These are phyloP conservation scores for Lutraria lutraria DNA, from an alignment of 2,888 invertebrate species.

Conservation along the genomic window DNA sequence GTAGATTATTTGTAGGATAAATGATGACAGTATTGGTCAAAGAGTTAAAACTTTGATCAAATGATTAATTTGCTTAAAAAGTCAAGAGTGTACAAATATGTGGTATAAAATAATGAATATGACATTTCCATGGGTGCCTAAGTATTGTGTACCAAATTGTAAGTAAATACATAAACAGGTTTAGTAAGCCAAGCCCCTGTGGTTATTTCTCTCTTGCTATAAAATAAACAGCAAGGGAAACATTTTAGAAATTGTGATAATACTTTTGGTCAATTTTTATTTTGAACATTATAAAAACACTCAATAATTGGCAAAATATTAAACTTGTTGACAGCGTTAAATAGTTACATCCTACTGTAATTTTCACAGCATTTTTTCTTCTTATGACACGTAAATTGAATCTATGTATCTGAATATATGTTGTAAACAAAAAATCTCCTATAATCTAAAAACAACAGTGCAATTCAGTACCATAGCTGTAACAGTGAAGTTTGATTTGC, in stretches of 20 bases:
- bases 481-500: neutral
- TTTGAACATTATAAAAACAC: constrained; percentile 1
- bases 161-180: too few species aligned
- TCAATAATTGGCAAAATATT: constrained; percentile 20
- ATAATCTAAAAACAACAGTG: neutral
- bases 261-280: neutral
- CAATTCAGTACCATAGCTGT: neutral
- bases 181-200: too few species aligned
- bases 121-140: too few species aligned
- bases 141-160: too few species aligned
- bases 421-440: neutral
- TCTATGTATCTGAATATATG: constrained; percentile 7
- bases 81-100: too few species aligned
- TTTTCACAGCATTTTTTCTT: neutral
- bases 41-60: too few species aligned
- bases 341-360: neutral
- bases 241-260: neutral
- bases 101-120: too few species aligned
- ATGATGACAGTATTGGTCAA: too few species aligned
- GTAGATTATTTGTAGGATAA: too few species aligned
- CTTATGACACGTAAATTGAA: constrained; percentile 12
- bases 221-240: too few species aligned
- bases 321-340: constrained; percentile 3
- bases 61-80: too few species aligned
- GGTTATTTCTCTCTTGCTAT: too few species aligned